phyloP scores from a whole-genome alignment of 1,140 invertebrate genomes.

The Apis florea region DNA sequence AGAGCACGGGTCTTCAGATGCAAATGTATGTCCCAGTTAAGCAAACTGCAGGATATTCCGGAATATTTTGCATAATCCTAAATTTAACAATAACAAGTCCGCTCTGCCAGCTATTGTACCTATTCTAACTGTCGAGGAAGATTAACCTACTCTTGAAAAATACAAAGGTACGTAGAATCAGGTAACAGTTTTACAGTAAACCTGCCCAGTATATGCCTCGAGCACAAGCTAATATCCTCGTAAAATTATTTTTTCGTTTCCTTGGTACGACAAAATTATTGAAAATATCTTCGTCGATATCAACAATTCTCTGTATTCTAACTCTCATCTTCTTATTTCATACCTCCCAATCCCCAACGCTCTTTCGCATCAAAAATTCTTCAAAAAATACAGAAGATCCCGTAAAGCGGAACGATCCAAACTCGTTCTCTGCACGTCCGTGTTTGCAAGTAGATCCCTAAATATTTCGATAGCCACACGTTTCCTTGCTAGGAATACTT shows the following conservation, averaged over 20 bases:
- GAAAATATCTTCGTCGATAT: too few relatives aligned
- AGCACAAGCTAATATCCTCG: neutral
- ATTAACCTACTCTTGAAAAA: conserved; percentile 73
- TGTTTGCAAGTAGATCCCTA: neutral
- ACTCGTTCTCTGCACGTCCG: neutral
- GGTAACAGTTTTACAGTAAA: neutral
- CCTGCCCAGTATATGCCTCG: neutral
- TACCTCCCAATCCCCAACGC: too few relatives aligned
- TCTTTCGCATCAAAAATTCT: too few relatives aligned
- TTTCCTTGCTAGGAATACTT: neutral
- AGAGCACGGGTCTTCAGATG: conserved; percentile 62
- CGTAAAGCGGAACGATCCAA: neutral
- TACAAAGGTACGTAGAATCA: conserved; percentile 39
- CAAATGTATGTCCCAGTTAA: conserved; percentile 71
- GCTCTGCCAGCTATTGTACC: conserved; percentile 63
- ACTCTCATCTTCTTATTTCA: neutral
- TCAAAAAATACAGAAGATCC: neutral
- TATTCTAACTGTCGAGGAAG: conserved; percentile 59
- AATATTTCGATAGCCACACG: conserved; percentile 25
- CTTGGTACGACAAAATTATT: too few relatives aligned
- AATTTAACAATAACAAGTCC: conserved; percentile 72
- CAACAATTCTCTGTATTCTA: neutral
- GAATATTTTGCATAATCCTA: conserved; percentile 74
- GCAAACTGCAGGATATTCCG: conserved; percentile 53
- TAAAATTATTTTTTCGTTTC: neutral